These are phyloP conservation scores for Diuraphis noxia DNA, from an alignment of 1,140 invertebrate genomes.

Conservation along the genomic window DNA sequence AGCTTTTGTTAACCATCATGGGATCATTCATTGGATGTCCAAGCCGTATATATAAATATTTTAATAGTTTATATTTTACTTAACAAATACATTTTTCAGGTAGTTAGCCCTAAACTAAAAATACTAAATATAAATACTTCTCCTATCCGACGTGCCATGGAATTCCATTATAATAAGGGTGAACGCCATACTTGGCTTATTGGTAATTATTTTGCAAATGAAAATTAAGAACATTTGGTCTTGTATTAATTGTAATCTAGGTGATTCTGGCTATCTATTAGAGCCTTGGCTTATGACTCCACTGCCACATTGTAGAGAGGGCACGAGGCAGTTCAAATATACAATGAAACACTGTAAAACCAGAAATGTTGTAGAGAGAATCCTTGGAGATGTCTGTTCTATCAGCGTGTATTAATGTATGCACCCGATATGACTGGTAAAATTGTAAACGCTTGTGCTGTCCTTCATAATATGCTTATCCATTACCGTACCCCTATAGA, in stretches of 20 bases:
- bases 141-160: constrained; percentile 43
- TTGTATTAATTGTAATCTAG: not conserved
- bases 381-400: no score
- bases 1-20: constrained; percentile 59
- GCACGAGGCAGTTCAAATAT: constrained; percentile 44
- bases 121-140: no score
- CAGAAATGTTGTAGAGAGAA: not conserved
- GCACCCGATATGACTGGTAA: no score
- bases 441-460: no score
- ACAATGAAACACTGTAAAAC: constrained; percentile 33
- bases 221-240: not conserved
- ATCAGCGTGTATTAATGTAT: no score
- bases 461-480: no score
- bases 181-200: constrained; percentile 43
- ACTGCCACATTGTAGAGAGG: constrained; percentile 42
- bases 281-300: constrained; percentile 55
- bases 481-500: no score
- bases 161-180: constrained; percentile 4
- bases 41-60: constrained; percentile 56
- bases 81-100: constrained; percentile 43
- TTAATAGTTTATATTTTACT: constrained; percentile 38
- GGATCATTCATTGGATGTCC: constrained; percentile 59
- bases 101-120: no score
- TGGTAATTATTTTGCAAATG: constrained; percentile 17
- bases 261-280: constrained; percentile 55